These are phyloP conservation scores for Hyla sarda DNA, from an alignment of 2,113 vertebrate genomes.

Conservation along the genomic window DNA sequence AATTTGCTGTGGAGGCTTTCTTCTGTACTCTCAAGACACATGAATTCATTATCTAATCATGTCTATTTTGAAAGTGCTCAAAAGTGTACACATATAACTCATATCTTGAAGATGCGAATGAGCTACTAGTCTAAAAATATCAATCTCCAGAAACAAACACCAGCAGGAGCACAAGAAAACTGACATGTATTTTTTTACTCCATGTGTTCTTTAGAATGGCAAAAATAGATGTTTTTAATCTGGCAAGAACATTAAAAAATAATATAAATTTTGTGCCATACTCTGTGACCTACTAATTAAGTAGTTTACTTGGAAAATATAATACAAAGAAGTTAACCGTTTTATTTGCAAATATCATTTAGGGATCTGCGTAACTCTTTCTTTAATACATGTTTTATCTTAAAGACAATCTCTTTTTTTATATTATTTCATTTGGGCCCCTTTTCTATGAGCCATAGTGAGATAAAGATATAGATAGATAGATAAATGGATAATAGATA, in stretches of 20 bases:
- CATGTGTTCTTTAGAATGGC: conserved; percentile 50
- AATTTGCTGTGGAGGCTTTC: conserved; percentile 49
- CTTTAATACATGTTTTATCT: background rate
- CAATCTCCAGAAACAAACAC: conserved; percentile 57
- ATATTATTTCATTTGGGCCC: too few species aligned
- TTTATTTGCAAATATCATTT: conserved; percentile 12
- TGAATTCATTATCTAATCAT: conserved; percentile 60
- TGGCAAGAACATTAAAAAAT: conserved; percentile 52
- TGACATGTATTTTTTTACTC: conserved; percentile 59
- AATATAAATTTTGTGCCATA: conserved; percentile 37
- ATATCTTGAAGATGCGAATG: conserved; percentile 54
- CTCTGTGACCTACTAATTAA: conserved; percentile 46
- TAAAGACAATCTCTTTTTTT: too few species aligned
- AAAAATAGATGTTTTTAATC: conserved; percentile 59
- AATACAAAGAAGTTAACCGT: conserved; percentile 26
- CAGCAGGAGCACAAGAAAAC: conserved; percentile 56
- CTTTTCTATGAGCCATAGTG: too few species aligned
- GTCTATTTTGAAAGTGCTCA: conserved; percentile 56
- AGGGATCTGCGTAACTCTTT: background rate
- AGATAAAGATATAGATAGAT: too few species aligned
- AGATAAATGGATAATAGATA: too few species aligned
- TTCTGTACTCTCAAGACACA: conserved; percentile 51
- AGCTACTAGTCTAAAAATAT: conserved; percentile 58
- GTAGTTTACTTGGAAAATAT: conserved; percentile 12
- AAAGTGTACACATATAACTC: conserved; percentile 58